Evolutionary conservation across 2,888 invertebrate genomes (phyloP), one percentile per base, ranked within the genome.

Genomic region (Theristus sp.): DNA sequence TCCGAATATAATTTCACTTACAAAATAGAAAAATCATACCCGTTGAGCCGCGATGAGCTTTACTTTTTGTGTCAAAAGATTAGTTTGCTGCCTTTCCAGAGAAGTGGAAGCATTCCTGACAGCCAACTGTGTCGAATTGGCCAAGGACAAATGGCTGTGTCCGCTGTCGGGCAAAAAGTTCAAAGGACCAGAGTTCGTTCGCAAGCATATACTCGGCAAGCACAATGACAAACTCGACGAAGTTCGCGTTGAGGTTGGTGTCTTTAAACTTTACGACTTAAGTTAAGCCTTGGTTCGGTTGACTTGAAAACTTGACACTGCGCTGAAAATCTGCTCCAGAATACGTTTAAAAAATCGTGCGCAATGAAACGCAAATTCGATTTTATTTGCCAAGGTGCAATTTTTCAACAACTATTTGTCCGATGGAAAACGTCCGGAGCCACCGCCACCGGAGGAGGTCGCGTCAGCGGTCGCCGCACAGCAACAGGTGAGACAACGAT

Each of bases 91-190:
- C 28, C 24, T 49, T 58, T 49, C n/a, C 58, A 71, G 67, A 57
- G 89, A 88, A 76, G 86, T 93, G 0, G 93, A 94, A 70, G 90
- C 90, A 75, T 94, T 98, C 75, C 84, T 98, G 24, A 84, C 86
- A 69, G 85, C 90, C 0, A 98, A 98, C 74, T 93, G 93, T 0
- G 89, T 96, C 71, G 96, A 98, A 76, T 73, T 98, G 65, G 87
- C 89, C 0, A 93, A 93, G 74, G 98, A 96, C 74, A 98, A 98
- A 71, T 98, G 96, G 96, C 76, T 98, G 66, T 98, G 98, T 76
- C 98, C 98, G 0, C 78, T 98, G 13, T 94, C 93, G 60, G 96
- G 96, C 1, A 98, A 98, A 76, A 98, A 98, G 75, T 98, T 98
- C 78, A 98, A 96, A 75, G 84, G 96, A 0, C 94, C 96, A 0